Percentiles rank a stretch among this genome's conserved stretches.
Evolutionary conservation across 2,113 vertebrate species (phyloP).

Genomic region (Myodes glareolus): DNA sequence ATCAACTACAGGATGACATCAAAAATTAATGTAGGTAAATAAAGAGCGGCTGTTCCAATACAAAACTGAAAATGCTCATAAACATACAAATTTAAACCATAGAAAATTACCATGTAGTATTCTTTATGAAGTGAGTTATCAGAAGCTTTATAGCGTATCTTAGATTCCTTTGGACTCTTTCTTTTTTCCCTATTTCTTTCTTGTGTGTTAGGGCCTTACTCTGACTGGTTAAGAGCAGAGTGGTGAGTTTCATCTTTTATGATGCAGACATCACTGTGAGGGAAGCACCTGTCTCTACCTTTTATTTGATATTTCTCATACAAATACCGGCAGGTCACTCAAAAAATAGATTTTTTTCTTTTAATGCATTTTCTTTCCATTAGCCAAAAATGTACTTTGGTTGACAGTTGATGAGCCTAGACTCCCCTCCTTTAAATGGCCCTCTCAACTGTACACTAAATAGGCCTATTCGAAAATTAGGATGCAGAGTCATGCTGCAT

Average conservation of each 20-base stretch:
- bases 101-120: background rate
- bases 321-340: background rate
- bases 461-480: background rate
- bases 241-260: background rate
- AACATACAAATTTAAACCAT: background rate
- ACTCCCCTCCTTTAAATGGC: background rate
- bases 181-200: too few relatives aligned
- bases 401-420: background rate
- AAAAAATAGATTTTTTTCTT: too few relatives aligned
- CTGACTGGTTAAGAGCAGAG: background rate
- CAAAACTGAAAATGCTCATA: background rate
- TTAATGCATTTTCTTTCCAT: background rate
- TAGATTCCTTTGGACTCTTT: background rate
- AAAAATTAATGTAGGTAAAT: background rate
- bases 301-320: background rate
- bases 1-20: too few relatives aligned
- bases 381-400: rapidly evolving
- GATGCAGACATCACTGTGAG: rapidly evolving
- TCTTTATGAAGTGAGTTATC: background rate
- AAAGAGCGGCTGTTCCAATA: background rate
- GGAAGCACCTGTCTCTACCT: background rate
- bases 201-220: background rate
- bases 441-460: background rate
- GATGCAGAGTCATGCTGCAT: too few relatives aligned
- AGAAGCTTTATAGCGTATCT: background rate